A percentile compares a stretch with the other conserved stretches of the same genome.
Conservation (phyloP, 2,113 vertebrate species). For the Chloroceryle aenea region DNA sequence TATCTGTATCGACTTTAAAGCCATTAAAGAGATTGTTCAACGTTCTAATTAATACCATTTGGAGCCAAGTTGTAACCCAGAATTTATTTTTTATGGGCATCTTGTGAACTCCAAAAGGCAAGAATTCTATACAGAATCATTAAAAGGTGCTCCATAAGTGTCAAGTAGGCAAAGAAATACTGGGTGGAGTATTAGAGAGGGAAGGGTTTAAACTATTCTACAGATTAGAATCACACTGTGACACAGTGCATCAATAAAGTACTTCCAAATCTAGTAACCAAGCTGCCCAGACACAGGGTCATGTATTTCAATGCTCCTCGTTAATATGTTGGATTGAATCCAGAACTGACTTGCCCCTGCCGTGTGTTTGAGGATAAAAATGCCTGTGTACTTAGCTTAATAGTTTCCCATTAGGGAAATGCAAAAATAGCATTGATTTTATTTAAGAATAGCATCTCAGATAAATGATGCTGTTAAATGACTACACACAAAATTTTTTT, state of each 20-base stretch:
- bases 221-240: neutral
- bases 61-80: neutral
- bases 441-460: conserved; percentile 2
- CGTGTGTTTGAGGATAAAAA: conserved; percentile 25
- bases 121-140: neutral
- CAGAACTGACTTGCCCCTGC: neutral
- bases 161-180: neutral
- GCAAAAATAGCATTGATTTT: conserved; percentile 61
- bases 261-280: neutral
- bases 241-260: neutral
- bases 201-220: neutral
- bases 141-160: neutral
- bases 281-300: neutral
- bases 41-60: neutral
- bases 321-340: neutral
- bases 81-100: neutral
- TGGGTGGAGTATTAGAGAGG: neutral
- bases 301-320: neutral
- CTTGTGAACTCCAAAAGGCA: neutral
- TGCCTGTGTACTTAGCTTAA: conserved; percentile 28
- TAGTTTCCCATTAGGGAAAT: conserved; percentile 45
- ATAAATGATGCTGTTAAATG: conserved; percentile 28
- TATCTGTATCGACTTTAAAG: neutral
- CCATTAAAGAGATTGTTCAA: neutral
- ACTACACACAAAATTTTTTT: neutral